A percentile compares a stretch with the other conserved stretches of the same genome.
Evolutionary conservation across 2,113 vertebrate species (phyloP).

Genomic region (Poeciliopsis turrubarensis): DNA sequence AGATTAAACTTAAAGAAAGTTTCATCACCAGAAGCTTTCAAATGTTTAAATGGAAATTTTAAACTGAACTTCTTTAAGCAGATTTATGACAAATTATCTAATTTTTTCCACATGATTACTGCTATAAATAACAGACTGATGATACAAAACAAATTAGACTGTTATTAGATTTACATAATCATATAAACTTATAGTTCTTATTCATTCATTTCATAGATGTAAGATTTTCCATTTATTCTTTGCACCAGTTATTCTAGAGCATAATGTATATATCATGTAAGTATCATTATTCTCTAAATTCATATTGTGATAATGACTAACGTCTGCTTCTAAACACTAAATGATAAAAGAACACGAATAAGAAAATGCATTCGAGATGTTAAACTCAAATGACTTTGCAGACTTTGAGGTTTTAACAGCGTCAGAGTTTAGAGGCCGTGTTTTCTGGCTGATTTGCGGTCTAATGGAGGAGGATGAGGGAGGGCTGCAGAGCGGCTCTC

Average conservation of each 20-base stretch:
- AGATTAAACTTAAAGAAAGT: neutral
- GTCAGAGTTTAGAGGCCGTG: conserved; percentile 22
- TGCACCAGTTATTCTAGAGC: neutral
- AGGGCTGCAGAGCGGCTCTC: conserved; percentile 31
- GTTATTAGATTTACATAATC: neutral
- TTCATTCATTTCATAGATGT: neutral
- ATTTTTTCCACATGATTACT: neutral
- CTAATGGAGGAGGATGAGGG: conserved; percentile 22
- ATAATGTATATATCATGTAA: too few species aligned
- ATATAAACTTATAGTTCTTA: too few species aligned
- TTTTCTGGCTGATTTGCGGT: conserved; percentile 42
- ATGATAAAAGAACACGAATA: neutral
- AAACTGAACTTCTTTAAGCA: too few species aligned
- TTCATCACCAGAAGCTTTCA: neutral
- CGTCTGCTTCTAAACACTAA: too few species aligned
- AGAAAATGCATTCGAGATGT: neutral
- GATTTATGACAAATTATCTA: neutral
- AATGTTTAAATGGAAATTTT: neutral
- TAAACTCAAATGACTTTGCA: neutral
- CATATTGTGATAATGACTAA: too few species aligned
- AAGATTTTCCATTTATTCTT: neutral
- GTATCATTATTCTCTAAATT: too few species aligned
- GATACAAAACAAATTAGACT: neutral
- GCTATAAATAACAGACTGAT: neutral
- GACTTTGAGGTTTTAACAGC: neutral